These are phyloP conservation scores for Drosophila paulistorum DNA, from an alignment of 1,140 invertebrate genomes.

Conservation along the genomic window DNA sequence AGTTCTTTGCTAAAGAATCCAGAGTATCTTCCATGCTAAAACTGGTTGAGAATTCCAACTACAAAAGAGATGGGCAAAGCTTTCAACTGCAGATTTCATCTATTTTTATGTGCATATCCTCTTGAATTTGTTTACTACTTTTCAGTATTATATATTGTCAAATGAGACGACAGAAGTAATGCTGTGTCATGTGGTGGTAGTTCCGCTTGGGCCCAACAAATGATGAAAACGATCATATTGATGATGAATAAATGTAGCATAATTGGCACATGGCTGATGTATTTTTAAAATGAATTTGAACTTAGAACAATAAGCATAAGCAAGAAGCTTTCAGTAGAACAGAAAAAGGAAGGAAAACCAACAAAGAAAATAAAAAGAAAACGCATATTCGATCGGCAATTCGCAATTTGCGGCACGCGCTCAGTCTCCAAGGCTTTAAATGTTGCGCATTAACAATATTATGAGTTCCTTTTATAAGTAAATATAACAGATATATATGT, in stretches of 20 bases:
- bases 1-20: no score
- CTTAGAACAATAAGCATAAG: slow-evolving; percentile 44
- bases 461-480: slow-evolving; percentile 65
- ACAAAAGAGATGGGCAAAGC: no score
- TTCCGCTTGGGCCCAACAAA: slow-evolving; percentile 7
- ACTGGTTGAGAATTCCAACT: no score
- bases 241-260: not conserved
- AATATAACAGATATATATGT: slow-evolving; percentile 22
- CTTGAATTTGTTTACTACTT: no score
- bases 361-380: not conserved
- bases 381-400: slow-evolving; percentile 18
- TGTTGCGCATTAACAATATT: slow-evolving; percentile 78
- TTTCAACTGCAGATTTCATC: no score
- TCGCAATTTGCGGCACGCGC: slow-evolving; percentile 29
- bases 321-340: slow-evolving; percentile 54
- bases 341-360: not conserved
- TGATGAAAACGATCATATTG: not conserved
- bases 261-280: slow-evolving; percentile 4
- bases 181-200: not conserved
- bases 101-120: no score
- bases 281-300: slow-evolving; percentile 21
- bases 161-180: not conserved
- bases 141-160: no score
- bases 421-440: slow-evolving; percentile 73
- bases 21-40: no score